phyloP scores from a whole-genome alignment of 2,113 vertebrate genomes.

The Myrmecophaga tridactyla region DNA sequence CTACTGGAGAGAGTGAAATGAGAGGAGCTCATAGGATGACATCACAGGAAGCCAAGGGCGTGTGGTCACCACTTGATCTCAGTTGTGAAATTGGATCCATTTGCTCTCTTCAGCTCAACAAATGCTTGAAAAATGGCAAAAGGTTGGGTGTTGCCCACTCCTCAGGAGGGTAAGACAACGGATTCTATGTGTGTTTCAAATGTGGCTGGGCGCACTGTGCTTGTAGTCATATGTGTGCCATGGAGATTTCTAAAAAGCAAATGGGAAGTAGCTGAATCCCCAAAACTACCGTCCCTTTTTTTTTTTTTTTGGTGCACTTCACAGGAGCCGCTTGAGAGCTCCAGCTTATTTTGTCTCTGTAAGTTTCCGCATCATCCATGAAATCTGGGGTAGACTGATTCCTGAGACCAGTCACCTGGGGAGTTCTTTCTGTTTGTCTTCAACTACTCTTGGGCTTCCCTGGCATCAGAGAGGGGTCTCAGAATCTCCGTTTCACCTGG shows the following conservation, averaged over 20 bases:
- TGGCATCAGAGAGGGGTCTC: neutral
- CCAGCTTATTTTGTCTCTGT: neutral
- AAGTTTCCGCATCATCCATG: neutral
- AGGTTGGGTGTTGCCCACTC: too few species aligned
- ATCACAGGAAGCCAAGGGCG: neutral
- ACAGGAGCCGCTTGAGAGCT: neutral
- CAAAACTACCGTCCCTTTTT: neutral
- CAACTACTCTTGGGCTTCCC: neutral
- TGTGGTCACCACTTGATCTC: rapidly evolving
- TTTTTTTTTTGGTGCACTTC: neutral
- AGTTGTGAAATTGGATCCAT: rapidly evolving
- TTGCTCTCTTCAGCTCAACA: neutral
- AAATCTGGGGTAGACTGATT: neutral
- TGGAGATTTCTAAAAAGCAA: neutral
- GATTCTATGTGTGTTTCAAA: neutral
- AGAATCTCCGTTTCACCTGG: neutral
- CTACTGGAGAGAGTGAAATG: neutral
- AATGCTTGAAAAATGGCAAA: neutral
- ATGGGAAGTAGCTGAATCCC: neutral
- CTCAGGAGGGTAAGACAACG: neutral
- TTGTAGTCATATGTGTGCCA: neutral
- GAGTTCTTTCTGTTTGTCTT: neutral
- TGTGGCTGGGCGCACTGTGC: neutral
- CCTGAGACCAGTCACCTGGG: neutral
- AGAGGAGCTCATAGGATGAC: rapidly evolving